These are phyloP conservation scores for Podarcis siculus DNA, from an alignment of 2,797 vertebrate genomes.

Conservation along the genomic window DNA sequence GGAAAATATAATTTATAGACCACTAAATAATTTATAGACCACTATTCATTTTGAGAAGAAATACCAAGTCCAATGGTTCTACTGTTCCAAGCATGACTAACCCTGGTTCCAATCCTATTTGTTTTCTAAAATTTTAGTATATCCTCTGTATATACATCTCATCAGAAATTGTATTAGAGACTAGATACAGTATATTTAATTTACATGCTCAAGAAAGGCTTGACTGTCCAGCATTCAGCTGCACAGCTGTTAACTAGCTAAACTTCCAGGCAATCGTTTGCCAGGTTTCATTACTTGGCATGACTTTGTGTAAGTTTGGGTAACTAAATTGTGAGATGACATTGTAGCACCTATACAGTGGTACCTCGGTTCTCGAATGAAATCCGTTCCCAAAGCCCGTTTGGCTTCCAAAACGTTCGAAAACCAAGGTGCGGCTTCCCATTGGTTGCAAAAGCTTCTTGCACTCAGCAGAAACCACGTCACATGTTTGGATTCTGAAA, in stretches of 20 bases:
- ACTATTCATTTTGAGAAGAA: not conserved
- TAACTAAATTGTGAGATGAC: not conserved
- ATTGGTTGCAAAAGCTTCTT: too few species aligned
- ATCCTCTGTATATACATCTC: too few species aligned
- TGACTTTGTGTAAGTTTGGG: not conserved
- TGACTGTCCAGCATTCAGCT: not conserved
- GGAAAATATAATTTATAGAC: too few species aligned
- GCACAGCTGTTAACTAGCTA: not conserved
- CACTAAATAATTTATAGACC: too few species aligned
- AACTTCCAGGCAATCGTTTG: not conserved
- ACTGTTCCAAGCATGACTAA: too few species aligned
- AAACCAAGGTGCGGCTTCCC: too few species aligned
- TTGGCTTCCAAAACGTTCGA: too few species aligned
- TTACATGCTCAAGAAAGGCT: not conserved
- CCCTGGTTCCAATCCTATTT: not conserved
- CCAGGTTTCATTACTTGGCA: not conserved
- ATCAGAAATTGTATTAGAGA: not conserved
- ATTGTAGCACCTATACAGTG: not conserved
- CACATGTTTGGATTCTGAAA: too few species aligned
- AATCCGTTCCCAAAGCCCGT: too few species aligned
- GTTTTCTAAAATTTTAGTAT: not conserved
- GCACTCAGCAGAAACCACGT: too few species aligned
- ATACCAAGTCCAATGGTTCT: too few species aligned
- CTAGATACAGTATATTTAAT: not conserved
- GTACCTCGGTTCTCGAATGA: not conserved